Conservation (phyloP, 2,888 invertebrate species). For the Eugnorisma glareosa region DNA sequence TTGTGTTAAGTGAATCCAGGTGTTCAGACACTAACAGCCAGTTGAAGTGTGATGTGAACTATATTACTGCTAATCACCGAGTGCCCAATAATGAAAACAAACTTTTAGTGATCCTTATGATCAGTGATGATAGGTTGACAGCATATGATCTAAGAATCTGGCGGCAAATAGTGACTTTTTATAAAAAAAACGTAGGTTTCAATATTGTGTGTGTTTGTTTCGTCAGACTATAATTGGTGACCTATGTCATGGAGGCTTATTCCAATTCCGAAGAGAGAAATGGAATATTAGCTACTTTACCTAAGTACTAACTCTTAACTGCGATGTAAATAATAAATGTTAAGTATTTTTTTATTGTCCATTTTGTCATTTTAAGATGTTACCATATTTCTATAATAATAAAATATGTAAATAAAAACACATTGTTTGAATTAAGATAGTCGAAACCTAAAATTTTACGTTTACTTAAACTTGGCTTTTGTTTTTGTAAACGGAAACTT, state of each 20-base stretch:
- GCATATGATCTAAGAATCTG: constrained; percentile 53
- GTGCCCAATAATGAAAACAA: constrained; percentile 33
- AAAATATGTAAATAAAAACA: constrained; percentile 16
- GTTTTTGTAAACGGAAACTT: background rate
- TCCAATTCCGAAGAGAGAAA: constrained; percentile 61
- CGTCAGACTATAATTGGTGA: constrained; percentile 27
- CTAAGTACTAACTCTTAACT: constrained; percentile 24
- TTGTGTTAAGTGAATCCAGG: constrained; percentile 44
- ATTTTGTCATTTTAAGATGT: constrained; percentile 30
- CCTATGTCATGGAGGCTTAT: constrained; percentile 50
- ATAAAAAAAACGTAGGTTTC: constrained; percentile 19
- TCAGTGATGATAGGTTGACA: no score
- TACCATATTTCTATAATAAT: constrained; percentile 33
- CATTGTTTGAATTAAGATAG: constrained; percentile 20
- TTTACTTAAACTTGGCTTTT: background rate
- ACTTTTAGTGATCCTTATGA: constrained; percentile 32
- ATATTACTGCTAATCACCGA: constrained; percentile 22
- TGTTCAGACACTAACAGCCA: constrained; percentile 35
- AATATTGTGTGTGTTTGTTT: constrained; percentile 23
- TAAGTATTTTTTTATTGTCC: constrained; percentile 31
- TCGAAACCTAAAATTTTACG: background rate
- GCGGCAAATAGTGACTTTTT: constrained; percentile 26
- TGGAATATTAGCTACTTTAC: constrained; percentile 60
- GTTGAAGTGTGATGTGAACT: constrained; percentile 18
- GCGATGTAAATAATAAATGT: constrained; percentile 59